A percentile compares a stretch with the other conserved stretches of the same genome.
Conservation (phyloP, 2,797 vertebrate genomes). For the Todus mexicanus region DNA sequence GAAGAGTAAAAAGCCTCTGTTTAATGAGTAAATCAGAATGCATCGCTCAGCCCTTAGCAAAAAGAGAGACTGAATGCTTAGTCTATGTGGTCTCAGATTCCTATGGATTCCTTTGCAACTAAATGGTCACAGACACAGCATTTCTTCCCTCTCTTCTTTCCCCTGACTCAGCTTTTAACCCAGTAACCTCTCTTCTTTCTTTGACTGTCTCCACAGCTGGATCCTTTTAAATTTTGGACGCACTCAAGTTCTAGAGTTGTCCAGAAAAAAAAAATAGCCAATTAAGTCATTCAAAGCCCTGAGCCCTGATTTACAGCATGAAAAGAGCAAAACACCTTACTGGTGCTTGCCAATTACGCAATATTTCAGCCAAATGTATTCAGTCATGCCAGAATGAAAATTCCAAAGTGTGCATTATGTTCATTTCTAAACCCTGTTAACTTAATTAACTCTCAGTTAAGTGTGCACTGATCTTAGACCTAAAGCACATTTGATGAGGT, state of each 20-base stretch:
- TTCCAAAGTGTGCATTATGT: neutral
- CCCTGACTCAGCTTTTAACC: neutral
- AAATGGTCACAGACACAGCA: neutral
- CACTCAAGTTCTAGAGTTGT: neutral
- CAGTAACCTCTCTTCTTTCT: neutral
- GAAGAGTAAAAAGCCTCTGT: neutral
- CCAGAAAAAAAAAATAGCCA: neutral
- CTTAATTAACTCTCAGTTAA: slow-evolving; percentile 41
- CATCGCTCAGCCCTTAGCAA: neutral
- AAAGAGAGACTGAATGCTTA: neutral
- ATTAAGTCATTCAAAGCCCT: neutral
- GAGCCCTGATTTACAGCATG: neutral
- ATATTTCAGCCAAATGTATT: slow-evolving; percentile 34
- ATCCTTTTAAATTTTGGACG: neutral
- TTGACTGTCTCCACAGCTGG: neutral
- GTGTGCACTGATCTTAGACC: slow-evolving; percentile 10
- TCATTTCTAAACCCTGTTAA: slow-evolving; percentile 45
- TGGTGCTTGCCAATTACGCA: neutral
- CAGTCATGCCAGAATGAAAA: slow-evolving; percentile 18
- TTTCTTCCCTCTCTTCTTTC: neutral
- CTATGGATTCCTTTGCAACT: neutral
- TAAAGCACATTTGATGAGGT: neutral
- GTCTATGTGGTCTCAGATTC: neutral
- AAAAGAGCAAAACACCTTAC: slow-evolving; percentile 37
- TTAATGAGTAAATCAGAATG: neutral